Base-by-base conservation (phyloP, 35 echinoderm and acorn worm species). In the Nesometra sesokonis region DNA sequence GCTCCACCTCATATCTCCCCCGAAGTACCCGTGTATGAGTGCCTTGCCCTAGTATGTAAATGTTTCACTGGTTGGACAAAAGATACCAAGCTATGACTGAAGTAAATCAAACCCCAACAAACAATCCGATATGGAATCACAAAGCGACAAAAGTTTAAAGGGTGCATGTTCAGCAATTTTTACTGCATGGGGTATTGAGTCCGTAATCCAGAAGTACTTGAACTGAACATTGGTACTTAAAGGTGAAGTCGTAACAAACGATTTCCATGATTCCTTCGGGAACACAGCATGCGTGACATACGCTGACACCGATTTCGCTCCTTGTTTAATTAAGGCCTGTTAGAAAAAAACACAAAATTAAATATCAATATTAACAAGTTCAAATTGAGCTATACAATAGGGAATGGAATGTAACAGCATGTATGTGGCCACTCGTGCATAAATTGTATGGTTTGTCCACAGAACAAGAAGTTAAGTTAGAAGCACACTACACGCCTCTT, bases 241-340 rank as follows among this genome's bases (percentile, higher is more conserved):
- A n/a, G n/a, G n/a, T 37, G 7, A 82, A 0, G 36, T 29, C 0
- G 82, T 91, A 13, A 88, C 88, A 78, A 98, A 99, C 3, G 39
- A 46, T 87, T 88, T 92, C 96, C 95, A 99, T 0, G 96, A 99
- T 35, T 94, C 82, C 39, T 88, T 46, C 0, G 96, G 96, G 78
- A 99, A 99, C 0, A 99, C 96, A 13, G 96, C 90, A 34, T 99
- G 96, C 31, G 96, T 99, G 30, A 99, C 93, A 35, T 85, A 99
- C 17, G 96, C 96, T 67, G 90, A 94, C 27, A 99, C 92, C 7
- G 96, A 92, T 31, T 35, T 35, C 7, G 96, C 96, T 30, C 90
- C 90, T 30, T 77, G 82, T 31, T 83, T 36, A 47, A 91, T 35
- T 31, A 99, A 57, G n/a, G 85, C 90, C 96, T 99, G 86, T 11